Evolutionary conservation across 92 coral and sea anemone species (phyloP).

Genomic region (Palythoa caribaeorum): DNA sequence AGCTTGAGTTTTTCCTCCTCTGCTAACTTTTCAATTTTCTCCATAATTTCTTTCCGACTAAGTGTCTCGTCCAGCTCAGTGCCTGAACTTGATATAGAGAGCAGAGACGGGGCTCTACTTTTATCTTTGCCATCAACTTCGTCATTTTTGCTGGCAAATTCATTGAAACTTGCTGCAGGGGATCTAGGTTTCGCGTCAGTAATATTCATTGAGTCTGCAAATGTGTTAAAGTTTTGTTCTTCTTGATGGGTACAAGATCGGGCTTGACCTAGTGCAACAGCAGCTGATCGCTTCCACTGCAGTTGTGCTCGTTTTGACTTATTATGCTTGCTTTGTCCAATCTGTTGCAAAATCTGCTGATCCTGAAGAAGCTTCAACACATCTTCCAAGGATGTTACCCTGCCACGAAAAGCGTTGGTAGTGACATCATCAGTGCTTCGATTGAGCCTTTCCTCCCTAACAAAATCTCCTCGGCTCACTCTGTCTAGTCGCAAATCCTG

Average conservation of each 20-base stretch:
- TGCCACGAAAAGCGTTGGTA: slow-evolving; percentile 33
- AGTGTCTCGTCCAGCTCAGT: slow-evolving; percentile 49
- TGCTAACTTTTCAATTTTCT: slow-evolving; percentile 77
- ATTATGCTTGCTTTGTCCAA: slow-evolving; percentile 75
- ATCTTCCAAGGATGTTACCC: slow-evolving; percentile 86
- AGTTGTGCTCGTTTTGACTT: slow-evolving; percentile 76
- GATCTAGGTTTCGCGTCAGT: slow-evolving; percentile 7
- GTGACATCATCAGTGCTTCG: slow-evolving; percentile 43
- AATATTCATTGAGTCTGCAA: neutral
- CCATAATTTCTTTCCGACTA: slow-evolving; percentile 71
- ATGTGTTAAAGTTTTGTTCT: slow-evolving; percentile 22
- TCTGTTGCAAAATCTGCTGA: slow-evolving; percentile 81
- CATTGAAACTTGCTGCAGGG: slow-evolving; percentile 24
- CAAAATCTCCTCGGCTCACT: slow-evolving; percentile 28
- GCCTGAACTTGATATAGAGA: slow-evolving; percentile 19
- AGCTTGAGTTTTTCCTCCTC: slow-evolving; percentile 89
- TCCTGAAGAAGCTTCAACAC: slow-evolving; percentile 91
- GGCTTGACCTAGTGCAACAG: slow-evolving; percentile 77
- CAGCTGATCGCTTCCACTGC: slow-evolving; percentile 91
- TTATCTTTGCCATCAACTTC: slow-evolving; percentile 41
- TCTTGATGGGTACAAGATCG: slow-evolving; percentile 61
- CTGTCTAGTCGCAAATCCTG: slow-evolving; percentile 29
- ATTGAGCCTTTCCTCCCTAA: slow-evolving; percentile 31
- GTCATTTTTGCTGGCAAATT: neutral
- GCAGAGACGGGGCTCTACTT: slow-evolving; percentile 11